Conservation (phyloP, 2,113 vertebrate genomes). For the Stictonetta naevosa region DNA sequence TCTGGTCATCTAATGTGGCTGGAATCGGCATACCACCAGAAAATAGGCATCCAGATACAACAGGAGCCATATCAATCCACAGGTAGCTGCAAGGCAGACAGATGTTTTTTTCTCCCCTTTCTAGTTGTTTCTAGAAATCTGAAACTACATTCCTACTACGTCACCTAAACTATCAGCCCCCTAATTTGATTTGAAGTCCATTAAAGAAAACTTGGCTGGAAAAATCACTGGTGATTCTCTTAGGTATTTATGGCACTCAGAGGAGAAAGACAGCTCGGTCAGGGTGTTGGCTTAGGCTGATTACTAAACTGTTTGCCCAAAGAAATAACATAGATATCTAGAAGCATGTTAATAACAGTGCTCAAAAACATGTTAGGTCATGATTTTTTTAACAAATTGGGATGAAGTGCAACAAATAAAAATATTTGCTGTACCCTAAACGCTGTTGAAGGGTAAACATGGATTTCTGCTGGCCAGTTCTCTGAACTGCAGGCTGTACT, state of each 20-base stretch:
- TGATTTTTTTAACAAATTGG: slow-evolving; percentile 22
- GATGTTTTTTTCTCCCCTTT: not conserved
- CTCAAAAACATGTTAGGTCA: not conserved
- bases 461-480: not conserved
- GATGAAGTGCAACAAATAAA: not conserved
- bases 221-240: slow-evolving; percentile 48
- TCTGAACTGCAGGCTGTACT: not conserved
- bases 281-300: slow-evolving; percentile 1
- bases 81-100: not conserved
- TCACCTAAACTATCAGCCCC: not conserved
- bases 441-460: not conserved
- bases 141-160: not conserved
- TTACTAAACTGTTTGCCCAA: slow-evolving; percentile 33
- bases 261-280: not conserved
- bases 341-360: not conserved
- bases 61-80: not conserved
- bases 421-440: not conserved
- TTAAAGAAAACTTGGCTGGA: slow-evolving; percentile 31
- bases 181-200: not conserved
- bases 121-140: not conserved
- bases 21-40: not conserved
- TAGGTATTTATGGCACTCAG: not conserved
- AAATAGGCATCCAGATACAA: not conserved
- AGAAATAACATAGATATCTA: slow-evolving; percentile 13
- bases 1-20: not conserved